Percentiles rank a stretch among this genome's conserved stretches.
Conservation (phyloP, 1,140 invertebrate species). For the Theocolax elegans region DNA sequence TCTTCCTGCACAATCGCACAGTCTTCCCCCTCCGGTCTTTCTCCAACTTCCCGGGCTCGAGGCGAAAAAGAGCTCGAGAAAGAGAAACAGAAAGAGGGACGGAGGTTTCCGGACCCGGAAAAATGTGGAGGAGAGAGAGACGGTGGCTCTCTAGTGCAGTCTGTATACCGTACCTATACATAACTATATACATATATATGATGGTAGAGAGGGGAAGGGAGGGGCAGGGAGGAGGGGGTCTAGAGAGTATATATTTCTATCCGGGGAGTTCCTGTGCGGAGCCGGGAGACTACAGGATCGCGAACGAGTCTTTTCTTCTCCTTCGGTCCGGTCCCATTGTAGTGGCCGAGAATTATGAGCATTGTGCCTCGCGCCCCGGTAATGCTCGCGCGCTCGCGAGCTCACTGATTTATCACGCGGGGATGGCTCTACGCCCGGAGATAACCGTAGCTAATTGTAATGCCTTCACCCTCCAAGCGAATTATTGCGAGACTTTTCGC, state of each 20-base stretch:
- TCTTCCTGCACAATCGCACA: slow-evolving; percentile 28
- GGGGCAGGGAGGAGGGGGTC: neutral
- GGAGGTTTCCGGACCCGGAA: neutral
- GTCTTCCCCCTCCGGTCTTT: neutral
- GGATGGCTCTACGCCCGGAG: slow-evolving; percentile 15
- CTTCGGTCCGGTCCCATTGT: slow-evolving; percentile 33
- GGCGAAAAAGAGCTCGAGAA: slow-evolving; percentile 1
- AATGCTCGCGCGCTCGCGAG: neutral
- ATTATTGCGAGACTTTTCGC: neutral
- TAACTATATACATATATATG: too few species aligned
- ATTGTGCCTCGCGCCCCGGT: slow-evolving; percentile 21
- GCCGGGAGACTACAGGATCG: slow-evolving; percentile 16
- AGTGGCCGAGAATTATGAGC: slow-evolving; percentile 41
- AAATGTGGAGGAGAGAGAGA: neutral
- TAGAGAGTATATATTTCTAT: slow-evolving; percentile 37
- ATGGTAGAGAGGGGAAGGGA: neutral
- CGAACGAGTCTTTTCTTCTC: slow-evolving; percentile 38
- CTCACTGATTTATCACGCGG: slow-evolving; percentile 36
- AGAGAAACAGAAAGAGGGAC: neutral
- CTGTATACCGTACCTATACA: too few species aligned
- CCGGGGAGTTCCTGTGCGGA: slow-evolving; percentile 19
- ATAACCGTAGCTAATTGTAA: slow-evolving; percentile 39
- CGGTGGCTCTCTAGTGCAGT: too few species aligned
- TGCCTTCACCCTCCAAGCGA: neutral
- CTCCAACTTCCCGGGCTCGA: neutral